phyloP scores from a whole-genome alignment of 2,888 invertebrate species.

The Syrphus vitripennis region DNA sequence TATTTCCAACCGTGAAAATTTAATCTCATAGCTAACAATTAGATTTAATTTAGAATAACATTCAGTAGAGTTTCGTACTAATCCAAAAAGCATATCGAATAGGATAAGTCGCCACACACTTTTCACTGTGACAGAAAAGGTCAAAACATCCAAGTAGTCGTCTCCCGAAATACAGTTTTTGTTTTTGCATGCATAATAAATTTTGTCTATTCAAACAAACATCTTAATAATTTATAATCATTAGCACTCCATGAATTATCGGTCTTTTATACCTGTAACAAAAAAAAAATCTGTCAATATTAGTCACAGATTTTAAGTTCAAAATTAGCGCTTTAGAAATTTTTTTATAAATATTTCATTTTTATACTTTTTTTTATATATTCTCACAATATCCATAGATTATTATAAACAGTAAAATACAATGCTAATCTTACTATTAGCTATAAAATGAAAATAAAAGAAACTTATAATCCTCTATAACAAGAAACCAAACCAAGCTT shows the following conservation, averaged over 20 bases:
- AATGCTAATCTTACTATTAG: background rate
- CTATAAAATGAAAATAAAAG: background rate
- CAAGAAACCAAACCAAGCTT: background rate
- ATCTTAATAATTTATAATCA: background rate
- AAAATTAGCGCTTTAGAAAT: slow-evolving; percentile 20
- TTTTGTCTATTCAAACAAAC: slow-evolving; percentile 2
- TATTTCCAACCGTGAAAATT: background rate
- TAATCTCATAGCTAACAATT: background rate
- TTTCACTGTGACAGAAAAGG: background rate
- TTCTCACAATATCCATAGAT: too few relatives aligned
- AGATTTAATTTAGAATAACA: background rate
- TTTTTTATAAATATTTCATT: background rate
- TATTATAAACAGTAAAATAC: background rate
- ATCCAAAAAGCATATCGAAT: background rate
- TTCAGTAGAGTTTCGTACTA: background rate
- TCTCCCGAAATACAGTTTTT: background rate
- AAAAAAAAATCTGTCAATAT: background rate
- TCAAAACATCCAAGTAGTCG: background rate
- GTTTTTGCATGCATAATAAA: slow-evolving; percentile 7
- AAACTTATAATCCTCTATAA: background rate
- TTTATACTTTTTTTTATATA: background rate
- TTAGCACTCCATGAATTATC: background rate
- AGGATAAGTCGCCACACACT: background rate
- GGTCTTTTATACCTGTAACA: too few relatives aligned
- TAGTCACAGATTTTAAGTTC: slow-evolving; percentile 8